These are phyloP conservation scores for Melanostoma scalare DNA, from an alignment of 2,888 invertebrate genomes.

Conservation along the genomic window DNA sequence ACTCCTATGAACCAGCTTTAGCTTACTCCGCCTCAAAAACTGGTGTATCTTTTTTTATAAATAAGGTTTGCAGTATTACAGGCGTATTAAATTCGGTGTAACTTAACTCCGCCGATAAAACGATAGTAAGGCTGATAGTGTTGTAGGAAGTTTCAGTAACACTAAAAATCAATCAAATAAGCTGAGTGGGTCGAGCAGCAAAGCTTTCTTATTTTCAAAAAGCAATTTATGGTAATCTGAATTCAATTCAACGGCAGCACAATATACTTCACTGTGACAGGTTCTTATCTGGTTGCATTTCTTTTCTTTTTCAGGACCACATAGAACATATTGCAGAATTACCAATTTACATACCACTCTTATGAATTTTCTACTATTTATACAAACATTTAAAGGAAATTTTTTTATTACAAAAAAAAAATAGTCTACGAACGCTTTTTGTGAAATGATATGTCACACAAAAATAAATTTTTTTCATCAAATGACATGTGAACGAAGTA, in stretches of 20 bases:
- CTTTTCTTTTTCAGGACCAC: conserved; percentile 53
- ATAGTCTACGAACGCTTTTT: neutral
- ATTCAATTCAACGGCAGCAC: conserved; percentile 45
- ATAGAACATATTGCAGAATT: conserved; percentile 22
- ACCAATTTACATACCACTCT: conserved; percentile 38
- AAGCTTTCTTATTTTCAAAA: no score
- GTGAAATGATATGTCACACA: neutral
- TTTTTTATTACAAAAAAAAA: conserved; percentile 17
- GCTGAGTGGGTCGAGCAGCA: no score
- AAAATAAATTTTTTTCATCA: conserved; percentile 21
- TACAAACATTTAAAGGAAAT: conserved; percentile 21
- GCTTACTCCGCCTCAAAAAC: no score
- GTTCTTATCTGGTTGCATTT: conserved; percentile 3
- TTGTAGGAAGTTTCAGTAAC: no score
- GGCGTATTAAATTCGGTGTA: no score
- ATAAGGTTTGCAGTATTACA: no score
- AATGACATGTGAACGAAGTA: conserved; percentile 40
- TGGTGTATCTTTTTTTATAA: no score
- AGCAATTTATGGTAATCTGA: conserved; percentile 20
- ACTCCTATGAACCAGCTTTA: no score
- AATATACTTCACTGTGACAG: neutral
- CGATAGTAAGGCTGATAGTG: no score
- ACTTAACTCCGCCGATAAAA: no score
- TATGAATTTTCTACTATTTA: conserved; percentile 66
- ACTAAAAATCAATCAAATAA: no score